These are phyloP conservation scores for Gorsachius magnificus DNA, from an alignment of 2,797 vertebrate species.

Conservation along the genomic window DNA sequence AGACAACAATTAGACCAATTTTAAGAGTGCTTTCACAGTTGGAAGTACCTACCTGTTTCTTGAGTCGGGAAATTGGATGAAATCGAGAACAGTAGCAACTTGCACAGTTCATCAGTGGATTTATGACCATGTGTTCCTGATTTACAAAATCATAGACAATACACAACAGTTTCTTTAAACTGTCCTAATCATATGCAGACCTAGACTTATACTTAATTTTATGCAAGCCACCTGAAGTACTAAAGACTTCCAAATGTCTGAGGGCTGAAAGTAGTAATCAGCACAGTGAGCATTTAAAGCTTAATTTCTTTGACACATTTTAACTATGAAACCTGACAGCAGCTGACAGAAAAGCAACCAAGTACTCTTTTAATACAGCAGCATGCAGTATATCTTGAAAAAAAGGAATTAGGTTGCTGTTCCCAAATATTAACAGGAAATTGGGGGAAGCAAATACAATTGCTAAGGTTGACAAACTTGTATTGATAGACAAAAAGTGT, in stretches of 20 bases:
- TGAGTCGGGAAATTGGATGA: conserved; percentile 73
- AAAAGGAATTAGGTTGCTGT: no score
- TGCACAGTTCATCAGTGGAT: conserved; percentile 23
- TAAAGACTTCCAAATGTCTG: background rate
- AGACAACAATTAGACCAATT: background rate
- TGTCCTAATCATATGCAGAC: background rate
- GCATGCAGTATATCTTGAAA: background rate
- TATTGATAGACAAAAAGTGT: background rate
- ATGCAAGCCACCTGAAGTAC: background rate
- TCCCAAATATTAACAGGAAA: background rate
- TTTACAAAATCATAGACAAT: conserved; percentile 9
- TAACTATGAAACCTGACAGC: background rate
- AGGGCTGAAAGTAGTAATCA: background rate
- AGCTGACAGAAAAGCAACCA: background rate
- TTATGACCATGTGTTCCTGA: conserved; percentile 61
- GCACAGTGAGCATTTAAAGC: background rate
- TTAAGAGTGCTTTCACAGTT: background rate
- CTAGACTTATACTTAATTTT: background rate
- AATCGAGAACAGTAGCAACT: conserved; percentile 69
- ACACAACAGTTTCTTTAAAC: background rate
- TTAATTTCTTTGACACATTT: background rate
- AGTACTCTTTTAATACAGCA: background rate
- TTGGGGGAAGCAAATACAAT: background rate
- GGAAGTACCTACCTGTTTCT: conserved; percentile 69
- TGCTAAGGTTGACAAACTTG: background rate